phyloP scores from a whole-genome alignment of 1,140 invertebrate genomes.

The Proctacanthus coquilletti region DNA sequence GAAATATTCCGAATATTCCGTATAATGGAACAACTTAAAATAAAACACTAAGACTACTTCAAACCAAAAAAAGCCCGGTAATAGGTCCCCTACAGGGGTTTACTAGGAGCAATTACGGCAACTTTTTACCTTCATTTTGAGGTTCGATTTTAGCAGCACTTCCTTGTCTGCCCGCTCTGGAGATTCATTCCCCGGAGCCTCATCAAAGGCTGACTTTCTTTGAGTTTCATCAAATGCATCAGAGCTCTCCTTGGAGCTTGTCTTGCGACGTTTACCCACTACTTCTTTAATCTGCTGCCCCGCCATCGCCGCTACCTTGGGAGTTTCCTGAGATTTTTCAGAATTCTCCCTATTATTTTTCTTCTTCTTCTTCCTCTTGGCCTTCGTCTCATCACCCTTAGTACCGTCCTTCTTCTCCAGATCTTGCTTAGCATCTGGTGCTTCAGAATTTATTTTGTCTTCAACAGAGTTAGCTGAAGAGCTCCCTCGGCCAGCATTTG shows the following conservation, averaged over 20 bases:
- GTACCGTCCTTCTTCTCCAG: not conserved
- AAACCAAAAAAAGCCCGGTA: too few relatives aligned
- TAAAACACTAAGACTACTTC: too few relatives aligned
- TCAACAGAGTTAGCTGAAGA: not conserved
- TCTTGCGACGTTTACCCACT: too few relatives aligned
- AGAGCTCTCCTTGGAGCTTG: too few relatives aligned
- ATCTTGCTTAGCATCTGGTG: not conserved
- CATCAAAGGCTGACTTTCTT: not conserved
- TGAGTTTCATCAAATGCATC: too few relatives aligned
- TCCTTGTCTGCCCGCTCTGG: not conserved
- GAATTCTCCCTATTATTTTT: not conserved
- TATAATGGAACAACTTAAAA: too few relatives aligned
- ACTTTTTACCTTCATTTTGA: too few relatives aligned
- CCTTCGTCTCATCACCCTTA: constrained; percentile 1
- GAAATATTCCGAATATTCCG: too few relatives aligned
- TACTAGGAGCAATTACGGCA: too few relatives aligned
- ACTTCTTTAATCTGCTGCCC: too few relatives aligned
- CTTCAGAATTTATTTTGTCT: not conserved
- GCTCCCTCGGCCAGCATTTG: not conserved
- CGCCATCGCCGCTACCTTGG: not conserved
- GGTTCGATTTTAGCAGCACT: too few relatives aligned
- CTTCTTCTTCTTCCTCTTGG: constrained; percentile 6
- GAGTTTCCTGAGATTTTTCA: not conserved
- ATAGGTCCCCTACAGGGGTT: too few relatives aligned
- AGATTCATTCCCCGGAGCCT: not conserved